A percentile compares a stretch with the other conserved stretches of the same genome.
These are phyloP conservation scores for Larimichthys polyactis DNA, from an alignment of 2,113 vertebrate species.

Conservation along the genomic window DNA sequence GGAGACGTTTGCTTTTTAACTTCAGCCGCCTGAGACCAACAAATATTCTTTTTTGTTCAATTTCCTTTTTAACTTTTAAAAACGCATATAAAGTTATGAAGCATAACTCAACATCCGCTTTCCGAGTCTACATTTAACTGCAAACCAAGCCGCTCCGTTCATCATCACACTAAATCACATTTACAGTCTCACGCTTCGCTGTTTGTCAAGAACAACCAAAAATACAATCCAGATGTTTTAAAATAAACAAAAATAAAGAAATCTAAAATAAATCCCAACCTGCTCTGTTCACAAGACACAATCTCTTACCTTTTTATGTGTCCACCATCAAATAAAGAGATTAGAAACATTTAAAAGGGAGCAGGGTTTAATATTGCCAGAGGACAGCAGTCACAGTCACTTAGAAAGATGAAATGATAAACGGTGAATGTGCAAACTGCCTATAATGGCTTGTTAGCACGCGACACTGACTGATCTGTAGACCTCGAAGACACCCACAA, in stretches of 20 bases:
- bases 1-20: too few species aligned
- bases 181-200: not conserved
- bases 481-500: conserved; percentile 51
- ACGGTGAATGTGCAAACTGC: conserved; percentile 34
- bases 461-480: conserved; percentile 79
- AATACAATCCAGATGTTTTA: too few species aligned
- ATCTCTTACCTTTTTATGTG: not conserved
- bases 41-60: too few species aligned
- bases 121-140: too few species aligned
- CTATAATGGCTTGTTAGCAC: conserved; percentile 64
- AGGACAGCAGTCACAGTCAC: not conserved
- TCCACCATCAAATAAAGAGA: not conserved
- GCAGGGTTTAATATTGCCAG: not conserved
- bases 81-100: too few species aligned
- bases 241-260: not conserved
- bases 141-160: too few species aligned
- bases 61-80: too few species aligned
- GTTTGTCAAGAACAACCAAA: not conserved
- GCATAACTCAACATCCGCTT: too few species aligned
- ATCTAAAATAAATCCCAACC: not conserved
- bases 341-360: not conserved
- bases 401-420: conserved; percentile 42
- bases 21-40: too few species aligned
- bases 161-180: too few species aligned
- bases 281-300: not conserved